Percentiles rank a stretch among this genome's conserved stretches.
These are phyloP conservation scores for Corythornis vintsioides DNA, from an alignment of 2,113 vertebrate genomes.

Conservation along the genomic window DNA sequence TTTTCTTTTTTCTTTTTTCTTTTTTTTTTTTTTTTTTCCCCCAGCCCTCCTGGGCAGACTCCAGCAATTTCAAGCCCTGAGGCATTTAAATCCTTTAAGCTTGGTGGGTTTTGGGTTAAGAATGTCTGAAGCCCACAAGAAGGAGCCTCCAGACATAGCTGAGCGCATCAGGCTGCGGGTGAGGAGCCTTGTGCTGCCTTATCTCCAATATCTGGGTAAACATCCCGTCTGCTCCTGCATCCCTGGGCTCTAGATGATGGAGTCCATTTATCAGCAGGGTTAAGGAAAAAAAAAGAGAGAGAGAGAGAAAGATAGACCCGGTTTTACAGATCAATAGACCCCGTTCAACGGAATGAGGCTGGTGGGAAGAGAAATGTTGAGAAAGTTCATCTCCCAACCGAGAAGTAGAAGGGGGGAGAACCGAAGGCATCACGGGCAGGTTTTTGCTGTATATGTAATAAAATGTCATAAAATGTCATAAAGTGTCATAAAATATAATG, in stretches of 20 bases:
- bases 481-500: neutral
- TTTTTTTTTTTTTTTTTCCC: no score
- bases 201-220: constrained; percentile 32
- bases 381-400: neutral
- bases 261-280: neutral
- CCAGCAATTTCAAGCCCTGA: neutral
- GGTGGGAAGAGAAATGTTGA: neutral
- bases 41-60: neutral
- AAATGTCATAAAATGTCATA: neutral
- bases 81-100: constrained; percentile 7
- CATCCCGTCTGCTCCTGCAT: constrained; percentile 22
- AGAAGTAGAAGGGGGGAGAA: neutral
- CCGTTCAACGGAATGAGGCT: neutral
- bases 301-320: neutral
- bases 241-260: neutral
- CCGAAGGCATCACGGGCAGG: neutral
- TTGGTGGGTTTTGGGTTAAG: neutral
- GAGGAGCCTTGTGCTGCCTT: constrained; percentile 17
- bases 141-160: neutral
- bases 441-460: neutral
- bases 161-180: neutral
- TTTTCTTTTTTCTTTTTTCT: no score
- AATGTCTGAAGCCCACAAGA: neutral
- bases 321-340: neutral
- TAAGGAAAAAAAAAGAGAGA: neutral